Evolutionary conservation across 2,113 vertebrate species (phyloP), one percentile per base, ranked within the genome.

Genomic region (Triplophysa rosa): DNA sequence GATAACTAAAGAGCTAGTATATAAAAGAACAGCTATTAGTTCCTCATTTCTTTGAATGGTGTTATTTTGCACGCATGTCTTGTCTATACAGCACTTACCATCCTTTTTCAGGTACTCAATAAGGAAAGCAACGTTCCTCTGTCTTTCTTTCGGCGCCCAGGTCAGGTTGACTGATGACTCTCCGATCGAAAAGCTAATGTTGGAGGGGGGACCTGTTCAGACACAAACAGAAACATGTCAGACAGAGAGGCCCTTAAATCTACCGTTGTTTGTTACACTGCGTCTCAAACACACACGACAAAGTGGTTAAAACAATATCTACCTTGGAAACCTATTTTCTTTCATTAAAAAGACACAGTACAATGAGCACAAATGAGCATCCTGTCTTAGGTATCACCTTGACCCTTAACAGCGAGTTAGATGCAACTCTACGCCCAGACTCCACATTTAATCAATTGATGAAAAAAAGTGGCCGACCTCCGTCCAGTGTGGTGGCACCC

Each of bases 401-500:
- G n/a, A 40, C 3, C 17, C 52, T 24, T 5, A 49, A 49, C 13
- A 29, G 26, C 26, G 29, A 37, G 63, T 19, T 65, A 19, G 14
- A 65, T 65, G 23, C n/a, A 68, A 26, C 21, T 6, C 5, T n/a
- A 66, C 40, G 64, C 40, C 37, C 19, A 69, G 24, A 54, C 47
- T 47, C 12, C 8, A 47, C 21, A 65, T 37, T 59, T 11, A 67
- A 67, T 6, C 17, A 74, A 47, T 26, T 7, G 42, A 24, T 29
- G 26, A 52, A 33, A 4, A 47, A n/a, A 77, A 65, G 17, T 45
- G 58, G 1, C 14, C 17, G 84, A 93, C 92, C 90, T 90, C 90
- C 92, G n/a, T 95, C 91, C 47, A 94, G 91, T 17, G 88, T 93
- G 59, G 95, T 95, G 85, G 91, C 93, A 1, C 94, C 95, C n/a